A percentile compares a stretch with the other conserved stretches of the same genome.
Evolutionary conservation across 2,797 vertebrate genomes (phyloP).

Genomic region (Ara ararauna): DNA sequence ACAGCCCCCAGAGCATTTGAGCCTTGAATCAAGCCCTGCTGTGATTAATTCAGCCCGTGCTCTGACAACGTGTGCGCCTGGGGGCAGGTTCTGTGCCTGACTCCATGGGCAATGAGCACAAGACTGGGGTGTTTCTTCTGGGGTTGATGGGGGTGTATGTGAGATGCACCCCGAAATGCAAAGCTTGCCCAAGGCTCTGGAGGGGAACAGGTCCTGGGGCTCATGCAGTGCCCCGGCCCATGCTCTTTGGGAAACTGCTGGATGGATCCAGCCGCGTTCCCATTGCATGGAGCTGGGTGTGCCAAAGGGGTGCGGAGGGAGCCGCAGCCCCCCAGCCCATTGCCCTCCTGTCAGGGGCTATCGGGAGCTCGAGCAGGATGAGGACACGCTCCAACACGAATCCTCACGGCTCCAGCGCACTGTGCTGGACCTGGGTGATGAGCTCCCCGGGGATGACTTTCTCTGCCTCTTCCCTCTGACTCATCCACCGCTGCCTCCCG

Average conservation of each 20-base stretch:
- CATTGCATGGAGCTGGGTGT: accelerated
- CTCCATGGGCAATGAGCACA: neutral
- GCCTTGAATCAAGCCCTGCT: neutral
- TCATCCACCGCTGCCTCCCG: conserved; percentile 37
- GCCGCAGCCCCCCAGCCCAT: neutral
- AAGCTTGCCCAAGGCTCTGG: neutral
- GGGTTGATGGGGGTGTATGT: accelerated
- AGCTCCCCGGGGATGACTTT: neutral
- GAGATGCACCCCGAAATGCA: neutral
- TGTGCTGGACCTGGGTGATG: neutral
- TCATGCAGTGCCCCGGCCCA: accelerated
- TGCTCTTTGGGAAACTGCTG: neutral
- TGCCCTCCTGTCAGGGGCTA: accelerated
- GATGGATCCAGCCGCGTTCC: neutral
- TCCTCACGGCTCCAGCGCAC: neutral
- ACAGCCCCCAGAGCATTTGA: accelerated
- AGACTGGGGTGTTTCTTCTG: neutral
- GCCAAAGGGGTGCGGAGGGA: neutral
- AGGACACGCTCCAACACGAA: accelerated
- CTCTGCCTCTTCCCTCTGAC: conserved; percentile 19
- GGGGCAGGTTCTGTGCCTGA: neutral
- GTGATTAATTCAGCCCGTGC: neutral
- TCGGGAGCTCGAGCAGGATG: accelerated
- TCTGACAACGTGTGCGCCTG: neutral
- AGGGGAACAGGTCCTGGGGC: neutral